Evolutionary conservation across 1,140 invertebrate species (phyloP), one percentile per base, ranked within the genome.

Genomic region (Drosophila pandora): DNA sequence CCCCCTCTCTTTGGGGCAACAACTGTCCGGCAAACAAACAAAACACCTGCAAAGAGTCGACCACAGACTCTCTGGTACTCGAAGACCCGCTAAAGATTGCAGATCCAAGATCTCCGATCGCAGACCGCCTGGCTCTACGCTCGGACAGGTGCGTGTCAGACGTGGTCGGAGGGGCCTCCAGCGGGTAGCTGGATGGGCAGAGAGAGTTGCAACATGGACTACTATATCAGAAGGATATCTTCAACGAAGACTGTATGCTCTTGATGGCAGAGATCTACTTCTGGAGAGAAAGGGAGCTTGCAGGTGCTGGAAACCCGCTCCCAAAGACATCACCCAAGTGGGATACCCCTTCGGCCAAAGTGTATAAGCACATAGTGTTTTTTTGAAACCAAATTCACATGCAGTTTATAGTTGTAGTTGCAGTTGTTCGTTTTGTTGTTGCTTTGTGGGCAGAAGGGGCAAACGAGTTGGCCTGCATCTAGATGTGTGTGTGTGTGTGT

Each of bases 121-220:
- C 71, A 87, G 81, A 84, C 83, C 83, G 78, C 83, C 74, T 88
- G 82, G 79, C 83, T 79, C 79, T 87, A 59, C 67, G 81, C 48
- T 64, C 67, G 78, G 78, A 87, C 79, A 83, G 79, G 79, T 87
- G 82, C 81, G 77, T 85, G 81, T 59, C 17, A 17, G 17, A 69
- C 50, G 77, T 34, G 58, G 48, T 34, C 48, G 39, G 30, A 48
- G 60, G 41, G 41, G 41, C 6, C 17, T 8, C 5, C 13, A 6
- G 17, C 0, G 41, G 41, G 17, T 34, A 30, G 23, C 9, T 37
- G 12, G 23, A 5, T 12, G 53, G 30, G 37, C 13, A 32, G 55
- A 70, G 48, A 79, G 72, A 45, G 59, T 43, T 43, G 45, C 37
- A 47, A 57, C 39, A 53, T 54, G 43, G 28, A 61, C 32, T 39